Percentiles rank a stretch among this genome's conserved stretches.
phyloP scores from a whole-genome alignment of 2,888 invertebrate genomes.

The Molorchus minor region DNA sequence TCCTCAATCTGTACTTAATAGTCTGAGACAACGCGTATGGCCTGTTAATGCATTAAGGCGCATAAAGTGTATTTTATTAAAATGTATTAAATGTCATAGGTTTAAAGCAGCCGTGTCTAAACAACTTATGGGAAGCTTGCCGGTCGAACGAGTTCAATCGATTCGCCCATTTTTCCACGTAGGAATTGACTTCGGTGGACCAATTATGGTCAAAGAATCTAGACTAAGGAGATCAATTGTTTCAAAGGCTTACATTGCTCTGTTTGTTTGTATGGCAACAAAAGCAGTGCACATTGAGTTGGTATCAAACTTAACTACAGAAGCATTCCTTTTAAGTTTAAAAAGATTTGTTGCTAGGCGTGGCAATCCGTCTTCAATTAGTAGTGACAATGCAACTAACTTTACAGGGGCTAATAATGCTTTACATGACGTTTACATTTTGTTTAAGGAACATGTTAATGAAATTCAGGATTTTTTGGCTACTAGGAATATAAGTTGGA shows the following conservation, averaged over 20 bases:
- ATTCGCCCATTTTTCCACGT: too few species aligned
- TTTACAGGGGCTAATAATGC: constrained; percentile 32
- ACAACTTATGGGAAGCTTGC: too few species aligned
- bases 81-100: not conserved
- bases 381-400: constrained; percentile 39
- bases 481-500: constrained; percentile 12
- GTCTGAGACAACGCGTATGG: not conserved
- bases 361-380: constrained; percentile 32
- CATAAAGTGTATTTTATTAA: not conserved
- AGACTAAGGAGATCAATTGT: too few species aligned
- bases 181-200: too few species aligned
- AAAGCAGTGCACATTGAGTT: constrained; percentile 42
- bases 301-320: constrained; percentile 35
- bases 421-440: constrained; percentile 6
- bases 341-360: constrained; percentile 36
- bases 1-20: not conserved
- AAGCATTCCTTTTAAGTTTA: constrained; percentile 36
- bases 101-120: too few species aligned
- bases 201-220: too few species aligned
- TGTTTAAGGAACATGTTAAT: constrained; percentile 7
- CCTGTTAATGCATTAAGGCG: not conserved
- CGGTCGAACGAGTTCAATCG: too few species aligned
- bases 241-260: constrained; percentile 35
- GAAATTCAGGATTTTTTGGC: not conserved
- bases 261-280: constrained; percentile 40